These are phyloP conservation scores for Brenthis hecate DNA, from an alignment of 2,888 invertebrate species.

Conservation along the genomic window DNA sequence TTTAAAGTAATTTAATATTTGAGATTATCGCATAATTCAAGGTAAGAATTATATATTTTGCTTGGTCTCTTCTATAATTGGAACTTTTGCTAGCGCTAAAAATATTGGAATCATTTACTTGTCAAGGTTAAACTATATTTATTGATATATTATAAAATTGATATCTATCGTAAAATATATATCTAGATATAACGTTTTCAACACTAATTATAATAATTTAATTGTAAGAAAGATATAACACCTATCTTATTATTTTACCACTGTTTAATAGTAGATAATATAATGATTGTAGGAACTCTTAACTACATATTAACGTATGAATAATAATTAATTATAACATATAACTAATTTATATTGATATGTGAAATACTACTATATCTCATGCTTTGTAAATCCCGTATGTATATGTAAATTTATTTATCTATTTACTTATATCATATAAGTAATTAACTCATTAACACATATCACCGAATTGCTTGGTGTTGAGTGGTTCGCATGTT, in stretches of 20 bases:
- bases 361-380: slow-evolving; percentile 15
- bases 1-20: too few species aligned
- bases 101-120: neutral
- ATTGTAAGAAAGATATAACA: neutral
- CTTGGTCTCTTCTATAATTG: slow-evolving; percentile 30
- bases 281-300: neutral
- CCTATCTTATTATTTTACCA: neutral
- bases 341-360: slow-evolving; percentile 5
- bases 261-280: neutral
- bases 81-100: slow-evolving; percentile 28
- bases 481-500: slow-evolving; percentile 26
- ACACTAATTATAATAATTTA: slow-evolving; percentile 7
- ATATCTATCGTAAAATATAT: too few species aligned
- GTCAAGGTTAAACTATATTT: too few species aligned
- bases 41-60: slow-evolving; percentile 17
- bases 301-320: slow-evolving; percentile 3
- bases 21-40: slow-evolving; percentile 22
- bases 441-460: slow-evolving; percentile 28
- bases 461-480: slow-evolving; percentile 28
- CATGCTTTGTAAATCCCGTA: slow-evolving; percentile 23
- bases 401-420: neutral
- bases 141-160: too few species aligned
- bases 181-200: neutral
- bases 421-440: slow-evolving; percentile 10
- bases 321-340: neutral